A percentile compares a stretch with the other conserved stretches of the same genome.
phyloP scores from a whole-genome alignment of 1,140 invertebrate species.

The Acromyrmex heyeri region DNA sequence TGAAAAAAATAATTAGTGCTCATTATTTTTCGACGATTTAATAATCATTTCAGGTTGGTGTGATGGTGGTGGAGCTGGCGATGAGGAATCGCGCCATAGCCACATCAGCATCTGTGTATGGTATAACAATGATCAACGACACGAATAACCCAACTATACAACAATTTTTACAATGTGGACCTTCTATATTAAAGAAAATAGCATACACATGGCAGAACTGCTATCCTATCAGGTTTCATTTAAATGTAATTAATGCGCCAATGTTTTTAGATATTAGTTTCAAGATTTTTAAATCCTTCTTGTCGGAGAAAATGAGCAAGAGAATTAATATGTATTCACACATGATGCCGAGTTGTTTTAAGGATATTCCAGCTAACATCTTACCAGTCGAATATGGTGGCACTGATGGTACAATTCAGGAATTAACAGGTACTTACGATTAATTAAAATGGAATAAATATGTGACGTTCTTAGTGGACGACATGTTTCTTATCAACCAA shows the following conservation, averaged over 20 bases:
- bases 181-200: not conserved
- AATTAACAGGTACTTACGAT: conserved; percentile 84
- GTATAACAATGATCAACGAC: not conserved
- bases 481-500: not conserved
- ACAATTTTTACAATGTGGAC: not conserved
- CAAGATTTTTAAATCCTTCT: conserved; percentile 90
- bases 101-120: not conserved
- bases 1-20: not conserved
- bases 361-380: conserved; percentile 85
- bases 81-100: conserved; percentile 8
- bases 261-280: conserved; percentile 86
- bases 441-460: not conserved
- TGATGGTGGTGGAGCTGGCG: conserved; percentile 88
- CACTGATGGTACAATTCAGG: conserved; percentile 85
- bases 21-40: not conserved
- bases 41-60: conserved; percentile 82
- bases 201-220: not conserved
- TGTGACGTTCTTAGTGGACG: not conserved
- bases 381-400: conserved; percentile 89
- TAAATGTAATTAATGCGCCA: not conserved
- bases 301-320: conserved; percentile 89
- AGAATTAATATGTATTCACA: conserved; percentile 87
- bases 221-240: not conserved
- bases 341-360: conserved; percentile 79
- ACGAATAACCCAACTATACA: not conserved